Evolutionary conservation across 2,113 vertebrate genomes (phyloP).

Genomic region (Maccullochella peelii): DNA sequence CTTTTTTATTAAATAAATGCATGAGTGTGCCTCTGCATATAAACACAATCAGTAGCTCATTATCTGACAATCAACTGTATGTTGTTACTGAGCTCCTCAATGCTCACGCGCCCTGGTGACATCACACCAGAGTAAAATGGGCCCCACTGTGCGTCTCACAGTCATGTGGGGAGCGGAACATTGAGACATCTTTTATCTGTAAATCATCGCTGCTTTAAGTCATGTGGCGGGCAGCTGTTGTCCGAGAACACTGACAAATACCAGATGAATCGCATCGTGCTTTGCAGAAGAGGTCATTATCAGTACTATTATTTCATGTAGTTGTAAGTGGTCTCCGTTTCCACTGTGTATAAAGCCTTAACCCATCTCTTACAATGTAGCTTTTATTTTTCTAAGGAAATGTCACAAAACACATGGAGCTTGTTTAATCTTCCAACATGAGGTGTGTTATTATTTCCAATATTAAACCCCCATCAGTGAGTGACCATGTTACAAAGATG

Average conservation of each 20-base stretch:
- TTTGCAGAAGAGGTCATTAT: slow-evolving; percentile 9
- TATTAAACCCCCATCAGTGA: slow-evolving; percentile 9
- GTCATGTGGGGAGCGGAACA: slow-evolving; percentile 27
- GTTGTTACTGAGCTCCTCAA: background rate
- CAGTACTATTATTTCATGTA: background rate
- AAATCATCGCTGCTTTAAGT: slow-evolving; percentile 21
- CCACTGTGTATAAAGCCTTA: slow-evolving; percentile 38
- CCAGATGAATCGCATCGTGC: slow-evolving; percentile 46
- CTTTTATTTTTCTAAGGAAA: slow-evolving; percentile 65
- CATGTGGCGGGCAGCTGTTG: slow-evolving; percentile 61
- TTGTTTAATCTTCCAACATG: slow-evolving; percentile 3
- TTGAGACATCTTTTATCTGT: slow-evolving; percentile 27
- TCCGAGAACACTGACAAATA: slow-evolving; percentile 28
- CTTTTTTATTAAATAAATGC: background rate
- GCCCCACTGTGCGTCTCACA: background rate
- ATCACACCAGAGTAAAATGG: slow-evolving; percentile 34
- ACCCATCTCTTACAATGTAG: slow-evolving; percentile 30
- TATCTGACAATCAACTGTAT: background rate
- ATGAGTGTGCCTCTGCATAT: background rate
- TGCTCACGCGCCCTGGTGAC: background rate
- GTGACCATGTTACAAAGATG: background rate
- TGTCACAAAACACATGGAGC: slow-evolving; percentile 12
- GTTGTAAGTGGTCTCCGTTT: slow-evolving; percentile 1
- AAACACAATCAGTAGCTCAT: background rate
- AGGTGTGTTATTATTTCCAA: slow-evolving; percentile 16